A percentile compares a stretch with the other conserved stretches of the same genome.
Conservation (phyloP, 2,113 vertebrate genomes). For the Mormyrus iriodes region DNA sequence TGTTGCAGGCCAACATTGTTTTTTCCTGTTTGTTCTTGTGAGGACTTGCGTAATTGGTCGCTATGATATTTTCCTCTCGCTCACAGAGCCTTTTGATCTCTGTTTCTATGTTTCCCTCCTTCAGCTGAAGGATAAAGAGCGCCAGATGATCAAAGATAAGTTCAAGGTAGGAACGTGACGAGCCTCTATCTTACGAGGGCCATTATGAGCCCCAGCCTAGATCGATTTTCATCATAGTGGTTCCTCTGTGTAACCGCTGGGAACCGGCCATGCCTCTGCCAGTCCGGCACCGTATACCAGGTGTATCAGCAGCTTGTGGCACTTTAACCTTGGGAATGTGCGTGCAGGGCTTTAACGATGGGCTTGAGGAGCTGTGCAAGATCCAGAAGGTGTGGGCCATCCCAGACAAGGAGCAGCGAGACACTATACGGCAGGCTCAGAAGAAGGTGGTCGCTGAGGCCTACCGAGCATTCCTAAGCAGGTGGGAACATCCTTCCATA, state of each 20-base stretch:
- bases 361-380: conserved; percentile 89
- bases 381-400: conserved; percentile 97
- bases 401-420: conserved; percentile 83
- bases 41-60: background rate
- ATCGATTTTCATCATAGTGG: background rate
- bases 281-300: no score
- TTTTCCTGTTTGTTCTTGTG: background rate
- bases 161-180: conserved; percentile 77
- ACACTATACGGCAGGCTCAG: conserved; percentile 81
- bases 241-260: background rate
- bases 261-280: no score
- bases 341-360: conserved; percentile 88
- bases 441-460: conserved; percentile 80
- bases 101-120: conserved; percentile 27
- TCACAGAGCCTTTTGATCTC: background rate
- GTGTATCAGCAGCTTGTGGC: no score
- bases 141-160: conserved; percentile 95
- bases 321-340: background rate
- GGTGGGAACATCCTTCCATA: conserved; percentile 56
- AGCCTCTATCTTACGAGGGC: no score
- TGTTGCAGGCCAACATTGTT: background rate
- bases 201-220: background rate
- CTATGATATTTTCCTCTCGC: background rate
- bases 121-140: conserved; percentile 93
- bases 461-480: conserved; percentile 77